These are phyloP conservation scores for Adoxophyes honmai DNA, from an alignment of 1,140 invertebrate species.

Conservation along the genomic window DNA sequence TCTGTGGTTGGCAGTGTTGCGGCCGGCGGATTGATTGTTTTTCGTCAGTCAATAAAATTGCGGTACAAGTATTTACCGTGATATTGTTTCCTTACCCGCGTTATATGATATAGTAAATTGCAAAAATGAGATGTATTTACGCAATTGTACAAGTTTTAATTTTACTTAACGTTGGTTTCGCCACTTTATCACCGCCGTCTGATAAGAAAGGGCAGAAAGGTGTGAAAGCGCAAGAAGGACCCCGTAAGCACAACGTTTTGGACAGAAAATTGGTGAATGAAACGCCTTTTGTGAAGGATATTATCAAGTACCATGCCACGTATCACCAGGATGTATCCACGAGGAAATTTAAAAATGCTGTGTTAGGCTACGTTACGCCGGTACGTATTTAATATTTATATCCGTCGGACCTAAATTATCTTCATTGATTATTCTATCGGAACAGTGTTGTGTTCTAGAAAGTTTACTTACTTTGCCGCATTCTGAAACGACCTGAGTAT, in stretches of 20 bases:
- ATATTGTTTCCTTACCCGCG: neutral
- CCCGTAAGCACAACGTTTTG: conserved; percentile 82
- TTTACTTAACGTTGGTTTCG: conserved; percentile 50
- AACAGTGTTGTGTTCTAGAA: too few relatives aligned
- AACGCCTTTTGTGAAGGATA: conserved; percentile 82
- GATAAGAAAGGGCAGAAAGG: conserved; percentile 72
- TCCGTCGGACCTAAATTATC: too few relatives aligned
- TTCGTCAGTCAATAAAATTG: conserved; percentile 5
- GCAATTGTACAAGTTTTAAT: conserved; percentile 46
- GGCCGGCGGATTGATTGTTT: conserved; percentile 8
- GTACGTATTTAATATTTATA: conserved; percentile 70
- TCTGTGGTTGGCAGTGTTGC: neutral
- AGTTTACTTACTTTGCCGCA: too few relatives aligned
- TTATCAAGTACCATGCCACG: conserved; percentile 84
- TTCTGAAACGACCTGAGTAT: too few relatives aligned
- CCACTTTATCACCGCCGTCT: conserved; percentile 74
- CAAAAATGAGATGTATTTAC: conserved; percentile 49
- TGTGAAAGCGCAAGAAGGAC: conserved; percentile 78
- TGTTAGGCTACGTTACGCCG: conserved; percentile 94
- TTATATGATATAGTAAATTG: neutral
- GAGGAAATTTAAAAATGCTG: conserved; percentile 83
- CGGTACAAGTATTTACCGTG: conserved; percentile 1
- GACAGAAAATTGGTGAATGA: conserved; percentile 83
- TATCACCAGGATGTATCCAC: conserved; percentile 84
- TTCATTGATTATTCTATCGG: too few relatives aligned